Conservation (phyloP, 2,888 invertebrate species). For the Siphlonurus alternatus region DNA sequence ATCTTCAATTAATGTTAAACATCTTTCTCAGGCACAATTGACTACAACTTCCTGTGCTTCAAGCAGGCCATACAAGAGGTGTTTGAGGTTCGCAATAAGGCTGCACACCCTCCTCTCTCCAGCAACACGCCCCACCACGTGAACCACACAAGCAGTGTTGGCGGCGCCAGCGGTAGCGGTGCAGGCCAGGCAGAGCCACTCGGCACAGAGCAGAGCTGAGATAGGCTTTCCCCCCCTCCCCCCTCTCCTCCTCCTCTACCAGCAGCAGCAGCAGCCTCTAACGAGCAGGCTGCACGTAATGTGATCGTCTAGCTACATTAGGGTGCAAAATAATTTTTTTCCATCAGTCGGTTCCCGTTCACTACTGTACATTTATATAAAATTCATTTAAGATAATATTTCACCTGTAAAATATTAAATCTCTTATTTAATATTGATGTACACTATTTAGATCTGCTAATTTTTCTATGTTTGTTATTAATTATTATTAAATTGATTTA, state of each 20-base stretch:
- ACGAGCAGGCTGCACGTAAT: not conserved
- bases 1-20: too few relatives aligned
- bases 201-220: not conserved
- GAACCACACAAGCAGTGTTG: not conserved
- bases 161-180: not conserved
- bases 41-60: conserved; percentile 96
- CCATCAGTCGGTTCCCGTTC: too few relatives aligned
- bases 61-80: conserved; percentile 92
- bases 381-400: too few relatives aligned
- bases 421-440: too few relatives aligned
- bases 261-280: too few relatives aligned
- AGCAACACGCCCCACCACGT: not conserved
- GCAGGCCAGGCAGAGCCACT: not conserved
- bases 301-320: not conserved
- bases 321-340: too few relatives aligned
- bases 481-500: too few relatives aligned
- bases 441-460: too few relatives aligned
- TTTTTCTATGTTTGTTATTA: too few relatives aligned
- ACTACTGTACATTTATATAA: too few relatives aligned
- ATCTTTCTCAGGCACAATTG: conserved; percentile 84
- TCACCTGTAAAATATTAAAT: too few relatives aligned
- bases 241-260: not conserved
- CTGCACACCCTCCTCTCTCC: conserved; percentile 28
- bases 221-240: not conserved
- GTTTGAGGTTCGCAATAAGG: conserved; percentile 68